Evolutionary conservation across 2,113 vertebrate species (phyloP).

Genomic region (Tinamus guttatus): DNA sequence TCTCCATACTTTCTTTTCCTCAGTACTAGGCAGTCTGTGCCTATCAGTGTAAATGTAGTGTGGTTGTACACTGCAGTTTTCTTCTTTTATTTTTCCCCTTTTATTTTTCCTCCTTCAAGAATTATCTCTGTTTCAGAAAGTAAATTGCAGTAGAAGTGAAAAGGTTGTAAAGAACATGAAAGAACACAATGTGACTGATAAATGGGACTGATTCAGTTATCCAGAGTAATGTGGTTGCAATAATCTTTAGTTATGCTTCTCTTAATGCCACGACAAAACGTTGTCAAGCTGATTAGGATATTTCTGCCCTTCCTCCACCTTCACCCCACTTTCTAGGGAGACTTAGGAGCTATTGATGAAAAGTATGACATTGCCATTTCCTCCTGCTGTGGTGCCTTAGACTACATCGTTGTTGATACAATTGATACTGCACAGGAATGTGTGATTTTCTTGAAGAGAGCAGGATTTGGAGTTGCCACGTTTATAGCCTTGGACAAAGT

Average conservation of each 20-base stretch:
- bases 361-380: slow-evolving; percentile 95
- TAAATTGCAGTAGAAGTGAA: not conserved
- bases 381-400: slow-evolving; percentile 90
- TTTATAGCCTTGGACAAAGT: slow-evolving; percentile 98
- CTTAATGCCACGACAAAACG: not conserved
- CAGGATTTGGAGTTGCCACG: slow-evolving; percentile 89
- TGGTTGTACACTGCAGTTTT: not conserved
- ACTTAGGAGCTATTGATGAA: slow-evolving; percentile 93
- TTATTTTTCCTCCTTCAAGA: not conserved
- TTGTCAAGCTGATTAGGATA: not conserved
- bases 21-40: not conserved
- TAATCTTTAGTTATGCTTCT: not conserved
- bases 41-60: not conserved
- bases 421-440: slow-evolving; percentile 95
- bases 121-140: not conserved
- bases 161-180: not conserved
- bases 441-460: slow-evolving; percentile 91
- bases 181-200: not conserved
- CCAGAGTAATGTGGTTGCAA: not conserved
- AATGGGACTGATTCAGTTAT: not conserved
- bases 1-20: not conserved
- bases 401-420: slow-evolving; percentile 95
- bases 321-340: slow-evolving; percentile 79
- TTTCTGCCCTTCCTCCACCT: not conserved
- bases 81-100: not conserved